Base-by-base conservation (phyloP, 2,888 invertebrate genomes). In the Elmis aenea region DNA sequence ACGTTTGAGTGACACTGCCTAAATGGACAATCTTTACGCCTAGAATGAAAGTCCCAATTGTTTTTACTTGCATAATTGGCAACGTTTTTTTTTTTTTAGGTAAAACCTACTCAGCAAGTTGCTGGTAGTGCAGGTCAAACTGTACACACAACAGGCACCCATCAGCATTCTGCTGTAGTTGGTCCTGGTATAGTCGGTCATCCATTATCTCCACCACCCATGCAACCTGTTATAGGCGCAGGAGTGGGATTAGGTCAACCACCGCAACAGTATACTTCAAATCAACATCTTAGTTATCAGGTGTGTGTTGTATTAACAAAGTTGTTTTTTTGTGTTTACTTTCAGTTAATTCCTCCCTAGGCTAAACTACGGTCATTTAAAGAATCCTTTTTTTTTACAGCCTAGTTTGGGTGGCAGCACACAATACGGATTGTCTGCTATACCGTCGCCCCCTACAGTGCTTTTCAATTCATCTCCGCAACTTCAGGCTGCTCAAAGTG, bases 361-460 rank as follows among this genome's bases (percentile, higher is more conserved):
- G 5, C 18, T 18, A 8, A 18, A 18, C 18, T 18, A 18, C 18
- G 8, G 5, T 5, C 8, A 8, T 18, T 18, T 5, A 5, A 18
- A 18, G 8, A 5, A 8, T 18, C 8, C 8, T 6, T 18, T 21
- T 16, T 6, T 33, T 15, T 57, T 58, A 13, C 45, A 72, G 71
- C 58, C 64, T n/a, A 58, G 61, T 26, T 52, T 66, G 25, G 63
- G 62, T 23, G 67, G 66, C 11, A 65, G 61, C 26, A 73, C 73
- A 1, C 85, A 85, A 39, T 89, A 83, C 55, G 84, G 85, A 33
- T 81, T 90, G 61, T 82, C 89, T 11, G 85, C 89, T 14, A 87
- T 91, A 45, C 90, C 91, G 16, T 90, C 89, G 33, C 90, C 91
- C 10, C 84, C 85, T 12, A 84, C 86, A 8, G 83, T 89, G 33